Base-by-base conservation (phyloP, 1,140 invertebrate genomes). In the Cydia pomonella region DNA sequence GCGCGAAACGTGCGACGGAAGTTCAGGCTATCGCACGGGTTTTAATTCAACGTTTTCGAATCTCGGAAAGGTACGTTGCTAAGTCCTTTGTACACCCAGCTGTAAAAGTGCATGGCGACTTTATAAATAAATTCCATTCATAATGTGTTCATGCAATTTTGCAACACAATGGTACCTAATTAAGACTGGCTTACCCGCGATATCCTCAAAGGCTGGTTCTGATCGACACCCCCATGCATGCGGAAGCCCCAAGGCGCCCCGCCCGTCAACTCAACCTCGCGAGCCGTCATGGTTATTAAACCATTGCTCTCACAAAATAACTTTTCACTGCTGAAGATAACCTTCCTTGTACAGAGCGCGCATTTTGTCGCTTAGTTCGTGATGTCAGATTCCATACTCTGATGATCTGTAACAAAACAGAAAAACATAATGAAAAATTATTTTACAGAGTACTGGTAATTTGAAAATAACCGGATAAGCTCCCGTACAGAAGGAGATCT, bases 181-280 rank as follows among this genome's bases (percentile, higher is more conserved):
- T 18, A 23, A 18, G 13, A 41, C 18, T 69, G 75, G 95, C 96
- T 95, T 93, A 97, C 97, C 94, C 96, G 95, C 25, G 96, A 96
- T 87, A 97, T 96, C 83, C 95, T 94, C 16, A 97, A 92, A 59
- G 96, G 96, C 87, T 96, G 95, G 87, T 95, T 95, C 64, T 95
- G 94, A 89, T 97, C 96, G 72, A 91, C 94, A 64, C 96, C 97
- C 71, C 96, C 97, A 88, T 97, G 96, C 95, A 98, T 96, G 72
- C 97, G 95, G 93, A 98, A 98, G 80, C 97, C 97, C 97, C 97
- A 98, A 74, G 97, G 97, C 84, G 96, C 95, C 66, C 97, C 97
- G 79, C 97, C 97, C 83, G 95, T 95, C 78, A 98, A 94, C 87
- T 95, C 94, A 80, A 97, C 95, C 92, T 96, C 95, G 81, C 95